Percentiles rank a stretch among this genome's conserved stretches.
phyloP scores from a whole-genome alignment of 1,140 invertebrate genomes.

The Zaprionus nigranus region DNA sequence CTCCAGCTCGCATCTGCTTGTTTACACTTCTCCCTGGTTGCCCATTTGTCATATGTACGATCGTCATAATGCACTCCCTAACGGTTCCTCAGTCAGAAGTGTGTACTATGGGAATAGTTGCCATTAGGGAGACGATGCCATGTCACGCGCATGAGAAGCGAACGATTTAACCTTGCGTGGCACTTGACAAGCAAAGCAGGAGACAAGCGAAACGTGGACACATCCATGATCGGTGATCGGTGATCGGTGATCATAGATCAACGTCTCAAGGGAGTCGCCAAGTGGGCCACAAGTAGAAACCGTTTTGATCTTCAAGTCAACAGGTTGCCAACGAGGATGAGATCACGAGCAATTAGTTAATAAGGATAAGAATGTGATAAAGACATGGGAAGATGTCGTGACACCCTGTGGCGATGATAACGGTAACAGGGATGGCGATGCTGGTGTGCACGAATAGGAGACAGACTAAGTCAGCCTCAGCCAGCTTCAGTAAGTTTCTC shows the following conservation, averaged over 20 bases:
- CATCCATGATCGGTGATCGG: slow-evolving; percentile 42
- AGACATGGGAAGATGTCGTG: slow-evolving; percentile 40
- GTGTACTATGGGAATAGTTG: slow-evolving; percentile 63
- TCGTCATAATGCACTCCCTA: slow-evolving; percentile 41
- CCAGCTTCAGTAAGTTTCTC: background rate
- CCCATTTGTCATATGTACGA: slow-evolving; percentile 61
- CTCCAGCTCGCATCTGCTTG: slow-evolving; percentile 1
- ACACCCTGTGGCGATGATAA: slow-evolving; percentile 29
- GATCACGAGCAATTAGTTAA: slow-evolving; percentile 65
- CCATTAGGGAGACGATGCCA: slow-evolving; percentile 44
- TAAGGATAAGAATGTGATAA: slow-evolving; percentile 31
- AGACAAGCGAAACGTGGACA: slow-evolving; percentile 48
- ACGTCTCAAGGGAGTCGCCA: slow-evolving; percentile 25
- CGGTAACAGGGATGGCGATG: slow-evolving; percentile 3
- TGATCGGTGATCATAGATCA: slow-evolving; percentile 32
- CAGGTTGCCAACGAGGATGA: slow-evolving; percentile 52
- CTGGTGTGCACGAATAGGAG: background rate
- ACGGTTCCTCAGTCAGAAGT: slow-evolving; percentile 36
- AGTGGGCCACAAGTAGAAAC: slow-evolving; percentile 11
- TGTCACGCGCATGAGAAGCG: slow-evolving; percentile 43
- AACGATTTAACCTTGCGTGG: slow-evolving; percentile 59
- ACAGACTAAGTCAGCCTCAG: background rate
- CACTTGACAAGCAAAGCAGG: slow-evolving; percentile 52
- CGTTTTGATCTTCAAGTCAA: slow-evolving; percentile 46
- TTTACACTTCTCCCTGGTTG: slow-evolving; percentile 22